Evolutionary conservation across 2,888 invertebrate species (phyloP), one percentile per base, ranked within the genome.

Genomic region (Pinctada fucata): DNA sequence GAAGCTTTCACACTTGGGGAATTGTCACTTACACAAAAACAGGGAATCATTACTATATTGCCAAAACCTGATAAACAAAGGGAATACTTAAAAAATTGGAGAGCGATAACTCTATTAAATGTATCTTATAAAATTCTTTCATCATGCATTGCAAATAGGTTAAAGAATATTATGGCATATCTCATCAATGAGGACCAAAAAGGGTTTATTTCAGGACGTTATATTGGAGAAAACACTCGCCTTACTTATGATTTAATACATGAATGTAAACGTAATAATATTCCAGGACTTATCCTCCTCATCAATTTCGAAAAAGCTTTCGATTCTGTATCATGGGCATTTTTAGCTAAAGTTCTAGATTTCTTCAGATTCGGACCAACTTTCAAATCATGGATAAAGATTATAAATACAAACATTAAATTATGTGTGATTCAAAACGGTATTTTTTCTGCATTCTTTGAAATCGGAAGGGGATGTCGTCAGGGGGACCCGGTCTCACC

Each of bases 1-100:
- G 49, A 70, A 4, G 51, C 50, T 13, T 70, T 51, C 58, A 6
- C 58, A 6, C 52, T 13, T 68, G 48, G 31, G n/a, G 45, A 51
- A 58, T 63, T 76, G 16, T 58, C 70, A 47, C 52, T 76, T 10
- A 48, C 68, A 6, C 76, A 76, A 63, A 51, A 49, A 69, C 63
- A 67, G 47, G 76, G 76, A 52, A 69, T 76, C n/a, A 69, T 69
- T 31, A 10, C 70, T 45, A 50, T 48, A 58, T 10, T 76, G 3
- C 76, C 76, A 13, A 76, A 76, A 70, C 67, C 67, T 6, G 51
- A 75, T 68, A 75, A 75, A 67, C 52, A 49, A 3, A 10, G 75
- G 8, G 45, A 75, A 50, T 3, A n/a, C 45, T 6, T 75, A 31
- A 67, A 50, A n/a, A 75, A 67, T n/a, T 68, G 67, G 75, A 48